phyloP scores from a whole-genome alignment of 2,797 vertebrate genomes.

The Coregonus suidteri region DNA sequence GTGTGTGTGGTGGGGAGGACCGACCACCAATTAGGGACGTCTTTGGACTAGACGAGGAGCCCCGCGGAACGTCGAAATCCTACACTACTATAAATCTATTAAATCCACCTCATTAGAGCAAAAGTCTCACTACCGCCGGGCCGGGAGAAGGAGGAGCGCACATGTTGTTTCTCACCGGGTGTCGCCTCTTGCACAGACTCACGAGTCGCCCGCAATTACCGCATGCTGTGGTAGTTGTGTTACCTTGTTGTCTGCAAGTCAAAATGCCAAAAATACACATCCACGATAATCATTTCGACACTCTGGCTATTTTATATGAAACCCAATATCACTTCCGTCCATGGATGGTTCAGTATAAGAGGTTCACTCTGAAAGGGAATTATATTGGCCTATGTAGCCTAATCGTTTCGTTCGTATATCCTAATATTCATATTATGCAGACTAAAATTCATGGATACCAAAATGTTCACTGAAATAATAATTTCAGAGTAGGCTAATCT shows the following conservation, averaged over 20 bases:
- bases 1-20: slow-evolving; percentile 48
- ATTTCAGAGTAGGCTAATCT: too few relatives aligned
- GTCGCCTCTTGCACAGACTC: slow-evolving; percentile 42
- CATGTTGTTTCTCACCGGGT: slow-evolving; percentile 60
- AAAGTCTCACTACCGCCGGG: slow-evolving; percentile 61
- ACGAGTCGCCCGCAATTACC: slow-evolving; percentile 52
- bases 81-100: slow-evolving; percentile 72
- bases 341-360: not conserved
- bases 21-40: slow-evolving; percentile 57
- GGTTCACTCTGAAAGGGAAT: not conserved
- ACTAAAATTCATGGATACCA: not conserved
- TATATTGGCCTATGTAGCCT: not conserved
- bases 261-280: slow-evolving; percentile 39
- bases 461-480: not conserved
- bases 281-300: slow-evolving; percentile 18
- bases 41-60: slow-evolving; percentile 54
- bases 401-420: too few relatives aligned
- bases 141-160: slow-evolving; percentile 40
- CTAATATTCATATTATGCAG: not conserved
- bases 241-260: slow-evolving; percentile 62
- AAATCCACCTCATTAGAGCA: slow-evolving; percentile 76
- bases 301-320: not conserved
- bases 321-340: not conserved
- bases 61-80: slow-evolving; percentile 60
- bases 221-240: slow-evolving; percentile 67